Conservation (phyloP, 2,888 invertebrate species). For the Dolomedes plantarius region DNA sequence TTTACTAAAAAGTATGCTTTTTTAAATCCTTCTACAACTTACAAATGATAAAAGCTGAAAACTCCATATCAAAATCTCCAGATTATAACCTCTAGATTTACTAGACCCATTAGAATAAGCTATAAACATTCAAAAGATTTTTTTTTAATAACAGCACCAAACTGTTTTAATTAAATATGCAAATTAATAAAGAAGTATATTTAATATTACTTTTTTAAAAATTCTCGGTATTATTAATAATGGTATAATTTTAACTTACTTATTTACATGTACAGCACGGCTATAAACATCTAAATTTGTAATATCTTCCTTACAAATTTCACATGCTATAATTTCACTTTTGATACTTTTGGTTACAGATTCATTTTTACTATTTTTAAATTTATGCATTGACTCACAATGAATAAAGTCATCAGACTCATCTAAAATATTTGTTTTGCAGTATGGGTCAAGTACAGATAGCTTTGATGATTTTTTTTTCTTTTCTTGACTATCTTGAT, state of each 20-base stretch:
- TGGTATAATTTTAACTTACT: slow-evolving; percentile 23
- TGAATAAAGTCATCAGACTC: not conserved
- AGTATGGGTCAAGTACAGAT: not conserved
- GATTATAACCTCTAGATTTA: no score
- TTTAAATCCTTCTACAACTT: no score
- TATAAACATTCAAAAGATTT: no score
- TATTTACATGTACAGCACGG: slow-evolving; percentile 44
- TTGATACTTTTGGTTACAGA: not conserved
- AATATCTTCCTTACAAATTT: slow-evolving; percentile 43
- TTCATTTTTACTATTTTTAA: not conserved
- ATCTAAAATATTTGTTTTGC: not conserved
- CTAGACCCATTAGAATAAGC: no score
- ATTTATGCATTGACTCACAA: not conserved
- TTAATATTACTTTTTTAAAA: no score
- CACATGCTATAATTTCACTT: not conserved
- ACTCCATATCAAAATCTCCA: no score
- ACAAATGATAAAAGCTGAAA: no score
- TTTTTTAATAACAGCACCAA: no score
- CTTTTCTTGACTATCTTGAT: not conserved
- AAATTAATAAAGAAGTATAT: no score
- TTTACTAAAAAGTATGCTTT: no score
- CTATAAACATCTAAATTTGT: slow-evolving; percentile 23
- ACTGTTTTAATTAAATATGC: no score
- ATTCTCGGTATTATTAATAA: no score
- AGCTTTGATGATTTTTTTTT: not conserved